Evolutionary conservation across 2,797 vertebrate species (phyloP).

Genomic region (Syncerus caffer): DNA sequence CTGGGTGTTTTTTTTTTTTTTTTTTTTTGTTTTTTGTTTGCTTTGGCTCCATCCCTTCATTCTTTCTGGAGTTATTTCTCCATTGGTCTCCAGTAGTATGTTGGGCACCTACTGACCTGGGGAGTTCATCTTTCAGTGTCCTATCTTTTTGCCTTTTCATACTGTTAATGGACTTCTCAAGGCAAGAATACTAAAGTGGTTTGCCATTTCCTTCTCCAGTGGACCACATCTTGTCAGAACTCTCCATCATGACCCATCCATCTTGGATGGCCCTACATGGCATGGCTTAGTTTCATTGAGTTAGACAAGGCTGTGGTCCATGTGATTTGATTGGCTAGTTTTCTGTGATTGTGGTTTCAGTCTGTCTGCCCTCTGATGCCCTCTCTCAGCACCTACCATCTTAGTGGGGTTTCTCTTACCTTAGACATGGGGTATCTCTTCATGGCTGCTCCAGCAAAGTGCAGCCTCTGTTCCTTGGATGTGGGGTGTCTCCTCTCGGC

Average conservation of each 20-base stretch:
- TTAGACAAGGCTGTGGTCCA: not conserved
- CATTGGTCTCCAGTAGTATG: not conserved
- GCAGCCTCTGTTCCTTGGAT: not conserved
- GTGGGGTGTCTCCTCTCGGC: fast-evolving
- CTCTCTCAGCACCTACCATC: not conserved
- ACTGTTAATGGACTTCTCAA: not conserved
- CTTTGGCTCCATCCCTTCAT: not conserved
- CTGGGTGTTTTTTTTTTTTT: not conserved
- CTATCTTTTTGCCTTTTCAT: not conserved
- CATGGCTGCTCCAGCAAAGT: too few species aligned
- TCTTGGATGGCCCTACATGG: not conserved
- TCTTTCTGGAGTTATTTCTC: not conserved
- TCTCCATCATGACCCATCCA: not conserved
- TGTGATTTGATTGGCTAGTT: not conserved
- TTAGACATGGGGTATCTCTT: too few species aligned
- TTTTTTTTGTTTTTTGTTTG: not conserved
- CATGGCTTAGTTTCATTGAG: not conserved
- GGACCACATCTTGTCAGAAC: not conserved
- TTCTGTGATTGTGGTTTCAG: not conserved
- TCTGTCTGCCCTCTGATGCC: not conserved
- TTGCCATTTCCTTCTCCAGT: not conserved
- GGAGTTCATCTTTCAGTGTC: not conserved
- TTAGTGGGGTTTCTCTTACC: not conserved
- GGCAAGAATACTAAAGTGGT: not conserved
- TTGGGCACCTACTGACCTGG: not conserved